A percentile compares a stretch with the other conserved stretches of the same genome.
phyloP scores from a whole-genome alignment of 2,797 vertebrate species.

The Chelonia mydas region DNA sequence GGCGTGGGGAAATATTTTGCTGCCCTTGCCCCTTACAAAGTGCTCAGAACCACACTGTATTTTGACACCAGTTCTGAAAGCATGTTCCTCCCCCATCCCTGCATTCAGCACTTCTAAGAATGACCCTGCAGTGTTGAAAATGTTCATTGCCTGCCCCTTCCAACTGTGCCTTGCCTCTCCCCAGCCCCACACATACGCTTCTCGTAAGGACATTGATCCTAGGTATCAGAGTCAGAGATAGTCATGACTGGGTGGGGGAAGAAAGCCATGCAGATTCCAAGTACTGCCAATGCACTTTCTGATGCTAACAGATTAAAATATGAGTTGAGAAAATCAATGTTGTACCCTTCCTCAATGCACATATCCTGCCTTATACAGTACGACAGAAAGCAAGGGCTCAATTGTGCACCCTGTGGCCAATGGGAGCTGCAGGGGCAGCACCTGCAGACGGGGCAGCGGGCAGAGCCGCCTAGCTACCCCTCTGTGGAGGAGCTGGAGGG shows the following conservation, averaged over 20 bases:
- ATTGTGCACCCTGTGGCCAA: neutral
- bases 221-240: neutral
- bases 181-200: neutral
- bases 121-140: neutral
- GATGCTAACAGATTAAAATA: neutral
- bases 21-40: neutral
- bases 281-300: neutral
- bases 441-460: too few relatives aligned
- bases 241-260: neutral
- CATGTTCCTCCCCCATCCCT: neutral
- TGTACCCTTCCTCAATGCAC: neutral
- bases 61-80: neutral
- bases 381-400: neutral
- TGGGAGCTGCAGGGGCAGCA: too few relatives aligned
- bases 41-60: neutral
- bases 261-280: neutral
- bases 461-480: too few relatives aligned
- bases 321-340: neutral
- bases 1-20: neutral
- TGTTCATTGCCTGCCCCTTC: neutral
- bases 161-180: neutral
- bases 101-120: neutral
- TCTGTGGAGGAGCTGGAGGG: too few relatives aligned
- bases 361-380: neutral
- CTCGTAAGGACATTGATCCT: neutral